Evolutionary conservation across 2,113 vertebrate genomes (phyloP), one percentile per base, ranked within the genome.

Genomic region (Rhea americana): DNA sequence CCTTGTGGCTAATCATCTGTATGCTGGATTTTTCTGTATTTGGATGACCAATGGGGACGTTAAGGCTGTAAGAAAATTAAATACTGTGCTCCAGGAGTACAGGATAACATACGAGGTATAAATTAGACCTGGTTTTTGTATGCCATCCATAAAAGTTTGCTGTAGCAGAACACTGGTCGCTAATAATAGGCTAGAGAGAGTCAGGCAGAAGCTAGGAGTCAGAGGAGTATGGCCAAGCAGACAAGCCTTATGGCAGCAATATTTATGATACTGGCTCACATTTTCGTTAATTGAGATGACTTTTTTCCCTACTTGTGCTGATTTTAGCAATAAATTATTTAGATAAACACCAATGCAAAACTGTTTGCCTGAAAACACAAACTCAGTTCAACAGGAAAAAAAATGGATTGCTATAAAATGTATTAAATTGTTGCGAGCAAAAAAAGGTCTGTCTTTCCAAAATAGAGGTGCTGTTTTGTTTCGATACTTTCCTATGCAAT

Each of bases 41-140:
- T 91, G 83, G 66, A 68, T 93, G 94, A 95, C 89, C 84, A 89
- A 94, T 22, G 76, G 67, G 86, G 45, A 95, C 92, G 93, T 96
- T 93, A 55, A 86, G 85, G 55, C 89, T 96, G 88, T 59, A 43
- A 63, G 75, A 68, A 90, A 72, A 84, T 1, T 47, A 41, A 66
- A 58, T 11, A 19, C n/a, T 86, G 43, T 92, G 68, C 95, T 94
- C 91, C 85, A 91, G 92, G 90, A 95, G 65, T 53, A 81, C 65
- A 70, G 86, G 91, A 71, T 90, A 61, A 81, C 92, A 51, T 24
- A 74, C 26, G 21, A 96, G 82, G 90, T 72, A 91, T 94, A 90
- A 96, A 92, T 94, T 55, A 94, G 90, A 72, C 51, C 55, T 70
- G 32, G 87, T 94, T 96, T 94, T 59, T 94, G 90, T 91, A 61